Evolutionary conservation across 2,797 vertebrate genomes (phyloP).

Genomic region (Lutjanus campechanus): DNA sequence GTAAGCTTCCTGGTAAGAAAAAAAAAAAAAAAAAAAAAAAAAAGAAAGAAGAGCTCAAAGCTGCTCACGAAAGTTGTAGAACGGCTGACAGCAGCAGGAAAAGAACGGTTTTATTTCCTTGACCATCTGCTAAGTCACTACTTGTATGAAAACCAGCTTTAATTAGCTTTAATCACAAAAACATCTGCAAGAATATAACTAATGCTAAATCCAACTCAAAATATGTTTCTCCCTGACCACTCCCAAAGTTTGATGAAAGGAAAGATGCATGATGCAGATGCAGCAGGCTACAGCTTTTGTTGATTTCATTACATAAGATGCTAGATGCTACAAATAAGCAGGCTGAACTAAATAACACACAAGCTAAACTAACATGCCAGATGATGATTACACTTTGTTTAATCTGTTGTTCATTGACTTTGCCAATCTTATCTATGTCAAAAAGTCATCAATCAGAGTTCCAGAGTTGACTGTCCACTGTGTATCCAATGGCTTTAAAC

Average conservation of each 20-base stretch:
- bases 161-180: slow-evolving; percentile 15
- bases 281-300: slow-evolving; percentile 10
- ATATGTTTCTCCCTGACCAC: not conserved
- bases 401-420: not conserved
- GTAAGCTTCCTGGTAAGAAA: slow-evolving; percentile 9
- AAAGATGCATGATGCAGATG: not conserved
- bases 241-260: slow-evolving; percentile 9
- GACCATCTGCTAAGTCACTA: slow-evolving; percentile 37
- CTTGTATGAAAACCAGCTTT: slow-evolving; percentile 20
- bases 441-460: slow-evolving; percentile 8
- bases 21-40: no score
- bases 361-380: slow-evolving; percentile 6
- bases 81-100: slow-evolving; percentile 44
- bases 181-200: slow-evolving; percentile 18
- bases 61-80: slow-evolving; percentile 17
- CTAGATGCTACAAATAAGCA: slow-evolving; percentile 14
- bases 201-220: not conserved
- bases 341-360: slow-evolving; percentile 9
- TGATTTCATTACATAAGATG: slow-evolving; percentile 12
- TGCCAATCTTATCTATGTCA: not conserved
- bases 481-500: slow-evolving; percentile 98
- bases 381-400: not conserved
- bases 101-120: slow-evolving; percentile 30
- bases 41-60: slow-evolving; percentile 13
- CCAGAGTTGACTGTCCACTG: slow-evolving; percentile 86